These are phyloP conservation scores for Odocoileus virginianus DNA, from an alignment of 2,113 vertebrate species.

Conservation along the genomic window DNA sequence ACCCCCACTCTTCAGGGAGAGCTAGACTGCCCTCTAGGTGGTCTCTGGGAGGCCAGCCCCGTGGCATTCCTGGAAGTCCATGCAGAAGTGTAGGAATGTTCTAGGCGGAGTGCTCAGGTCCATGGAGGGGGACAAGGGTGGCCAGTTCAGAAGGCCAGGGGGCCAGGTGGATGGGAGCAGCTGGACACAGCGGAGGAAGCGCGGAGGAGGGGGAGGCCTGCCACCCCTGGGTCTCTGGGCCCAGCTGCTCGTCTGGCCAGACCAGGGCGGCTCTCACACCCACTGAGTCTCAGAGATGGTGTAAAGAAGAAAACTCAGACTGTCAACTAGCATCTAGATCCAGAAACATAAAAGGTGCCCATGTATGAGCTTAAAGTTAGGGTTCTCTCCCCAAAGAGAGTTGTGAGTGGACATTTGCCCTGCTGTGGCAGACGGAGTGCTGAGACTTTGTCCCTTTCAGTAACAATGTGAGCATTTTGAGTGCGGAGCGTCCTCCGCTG, in stretches of 20 bases:
- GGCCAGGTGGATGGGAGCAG: neutral
- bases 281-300: neutral
- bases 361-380: accelerated
- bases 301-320: neutral
- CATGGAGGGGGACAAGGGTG: no score
- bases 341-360: neutral
- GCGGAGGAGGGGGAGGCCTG: neutral
- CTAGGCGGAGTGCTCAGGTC: neutral
- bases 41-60: neutral
- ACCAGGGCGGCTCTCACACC: neutral
- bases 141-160: neutral
- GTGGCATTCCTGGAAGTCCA: neutral
- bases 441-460: neutral
- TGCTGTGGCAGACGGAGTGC: accelerated
- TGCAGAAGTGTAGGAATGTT: neutral
- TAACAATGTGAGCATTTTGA: accelerated
- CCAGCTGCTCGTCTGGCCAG: neutral
- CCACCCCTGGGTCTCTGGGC: no score
- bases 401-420: neutral
- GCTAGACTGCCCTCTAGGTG: neutral
- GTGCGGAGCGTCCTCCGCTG: neutral
- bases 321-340: neutral
- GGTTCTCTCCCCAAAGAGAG: neutral
- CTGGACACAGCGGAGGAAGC: neutral
- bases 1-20: neutral